Base-by-base conservation (phyloP, 37 sponge, comb jelly and placozoan species). In the Crambe crambe region DNA sequence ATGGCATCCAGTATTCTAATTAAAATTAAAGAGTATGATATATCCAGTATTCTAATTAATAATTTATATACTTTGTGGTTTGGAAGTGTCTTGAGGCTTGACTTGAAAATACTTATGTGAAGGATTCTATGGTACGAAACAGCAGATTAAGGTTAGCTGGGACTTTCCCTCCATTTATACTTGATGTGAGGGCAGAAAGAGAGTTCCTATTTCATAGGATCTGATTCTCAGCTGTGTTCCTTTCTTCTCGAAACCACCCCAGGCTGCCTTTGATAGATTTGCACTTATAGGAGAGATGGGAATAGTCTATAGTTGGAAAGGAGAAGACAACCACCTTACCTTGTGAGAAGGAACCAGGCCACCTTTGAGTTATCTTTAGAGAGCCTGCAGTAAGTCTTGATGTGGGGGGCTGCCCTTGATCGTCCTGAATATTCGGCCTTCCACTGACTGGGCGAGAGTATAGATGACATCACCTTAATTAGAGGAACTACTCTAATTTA, bases 231-330 rank as follows among this genome's bases (percentile, higher is more conserved):
- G 72, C 78, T 95, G 96, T 1, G 78, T 68, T 23, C 86, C 90
- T 42, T 89, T 80, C 85, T 95, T 95, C 72, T 95, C 93, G 23
- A 92, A 56, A 10, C 83, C 81, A 18, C 98, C 98, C 98, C 98
- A 97, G 15, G 98, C 98, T 35, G 98, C 98, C 69, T 97, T 97
- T 26, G 98, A 97, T 34, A 97, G 91, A 76, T 97, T 97, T 0
- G 95, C 88, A 77, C 95, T 96, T 58, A 59, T 26, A 64, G 3
- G 30, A 36, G 8, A 23, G 31, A 56, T 3, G 56, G 47, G 27
- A 60, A 66, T 2, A 15, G 30, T 26, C 51, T 47, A 47, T 12
- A 47, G 12, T 47, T 47, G 51, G 12, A 15, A 47, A 12, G 6
- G 12, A 20, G 15, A 2, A 31, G 26, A 58, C 17, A 58, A 3